Evolutionary conservation across 2,797 vertebrate species (phyloP).

Genomic region (Protonibea diacanthus): DNA sequence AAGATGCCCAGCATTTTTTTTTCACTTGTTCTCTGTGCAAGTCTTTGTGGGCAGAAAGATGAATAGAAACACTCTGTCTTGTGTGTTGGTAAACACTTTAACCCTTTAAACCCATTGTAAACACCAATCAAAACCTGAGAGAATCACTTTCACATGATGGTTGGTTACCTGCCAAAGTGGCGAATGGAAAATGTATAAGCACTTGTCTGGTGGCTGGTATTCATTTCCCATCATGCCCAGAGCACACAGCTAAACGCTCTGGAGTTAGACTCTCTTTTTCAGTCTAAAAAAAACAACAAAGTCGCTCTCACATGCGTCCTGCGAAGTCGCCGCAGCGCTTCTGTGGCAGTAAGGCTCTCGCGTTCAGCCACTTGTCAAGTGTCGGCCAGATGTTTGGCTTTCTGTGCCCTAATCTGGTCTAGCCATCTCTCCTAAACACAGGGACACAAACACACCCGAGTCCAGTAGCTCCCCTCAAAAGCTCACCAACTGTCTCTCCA

Average conservation of each 20-base stretch:
- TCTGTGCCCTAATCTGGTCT: slow-evolving; percentile 85
- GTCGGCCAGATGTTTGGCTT: slow-evolving; percentile 82
- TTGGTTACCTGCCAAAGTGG: slow-evolving; percentile 36
- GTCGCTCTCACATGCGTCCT: slow-evolving; percentile 49
- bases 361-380: slow-evolving; percentile 63
- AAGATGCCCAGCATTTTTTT: neutral
- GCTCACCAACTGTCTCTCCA: slow-evolving; percentile 19
- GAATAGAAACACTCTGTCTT: neutral
- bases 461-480: slow-evolving; percentile 46
- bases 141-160: slow-evolving; percentile 17
- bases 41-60: neutral
- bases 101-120: neutral
- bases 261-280: slow-evolving; percentile 27
- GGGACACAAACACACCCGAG: slow-evolving; percentile 25
- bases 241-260: slow-evolving; percentile 25
- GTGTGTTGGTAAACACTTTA: neutral
- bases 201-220: slow-evolving; percentile 39
- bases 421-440: slow-evolving; percentile 83
- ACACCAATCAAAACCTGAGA: slow-evolving; percentile 23
- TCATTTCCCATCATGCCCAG: slow-evolving; percentile 42
- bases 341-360: slow-evolving; percentile 30
- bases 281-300: slow-evolving; percentile 40
- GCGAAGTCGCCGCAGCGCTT: slow-evolving; percentile 30
- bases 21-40: neutral
- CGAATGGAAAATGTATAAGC: slow-evolving; percentile 23